Conservation (phyloP, 2,888 invertebrate genomes). For the Tanypteryx hageni region DNA sequence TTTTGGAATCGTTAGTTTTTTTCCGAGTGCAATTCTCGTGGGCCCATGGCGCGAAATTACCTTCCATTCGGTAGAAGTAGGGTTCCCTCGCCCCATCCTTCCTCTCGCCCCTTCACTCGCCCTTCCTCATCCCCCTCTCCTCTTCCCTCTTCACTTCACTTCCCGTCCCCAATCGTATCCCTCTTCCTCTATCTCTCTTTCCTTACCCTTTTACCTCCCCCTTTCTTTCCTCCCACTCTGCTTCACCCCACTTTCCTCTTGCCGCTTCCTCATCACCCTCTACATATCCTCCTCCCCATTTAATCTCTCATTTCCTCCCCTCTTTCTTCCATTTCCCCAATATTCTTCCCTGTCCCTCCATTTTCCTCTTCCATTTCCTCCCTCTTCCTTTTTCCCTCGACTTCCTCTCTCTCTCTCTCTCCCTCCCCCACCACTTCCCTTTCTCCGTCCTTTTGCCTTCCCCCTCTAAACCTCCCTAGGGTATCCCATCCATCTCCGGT, state of each 20-base stretch:
- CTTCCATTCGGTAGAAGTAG: neutral
- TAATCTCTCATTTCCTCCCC: neutral
- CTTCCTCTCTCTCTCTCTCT: neutral
- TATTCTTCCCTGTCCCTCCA: neutral
- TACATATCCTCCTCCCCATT: too few species aligned
- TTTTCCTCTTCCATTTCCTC: neutral
- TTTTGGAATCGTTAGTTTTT: neutral
- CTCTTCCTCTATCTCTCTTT: neutral
- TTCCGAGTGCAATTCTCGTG: neutral
- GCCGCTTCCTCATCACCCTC: too few species aligned
- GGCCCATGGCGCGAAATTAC: neutral
- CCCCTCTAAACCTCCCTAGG: neutral
- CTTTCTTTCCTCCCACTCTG: neutral
- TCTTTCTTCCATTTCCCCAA: neutral
- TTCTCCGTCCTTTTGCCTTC: neutral
- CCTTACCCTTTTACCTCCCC: neutral
- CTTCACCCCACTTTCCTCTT: neutral
- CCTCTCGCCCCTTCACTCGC: neutral
- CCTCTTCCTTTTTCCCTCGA: neutral
- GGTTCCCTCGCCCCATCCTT: neutral
- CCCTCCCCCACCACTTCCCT: neutral
- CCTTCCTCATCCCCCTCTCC: neutral
- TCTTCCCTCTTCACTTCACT: neutral
- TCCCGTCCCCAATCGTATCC: neutral
- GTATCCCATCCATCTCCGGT: conserved; percentile 48